These are phyloP conservation scores for Pelmatolapia mariae DNA, from an alignment of 2,113 vertebrate genomes.

Conservation along the genomic window DNA sequence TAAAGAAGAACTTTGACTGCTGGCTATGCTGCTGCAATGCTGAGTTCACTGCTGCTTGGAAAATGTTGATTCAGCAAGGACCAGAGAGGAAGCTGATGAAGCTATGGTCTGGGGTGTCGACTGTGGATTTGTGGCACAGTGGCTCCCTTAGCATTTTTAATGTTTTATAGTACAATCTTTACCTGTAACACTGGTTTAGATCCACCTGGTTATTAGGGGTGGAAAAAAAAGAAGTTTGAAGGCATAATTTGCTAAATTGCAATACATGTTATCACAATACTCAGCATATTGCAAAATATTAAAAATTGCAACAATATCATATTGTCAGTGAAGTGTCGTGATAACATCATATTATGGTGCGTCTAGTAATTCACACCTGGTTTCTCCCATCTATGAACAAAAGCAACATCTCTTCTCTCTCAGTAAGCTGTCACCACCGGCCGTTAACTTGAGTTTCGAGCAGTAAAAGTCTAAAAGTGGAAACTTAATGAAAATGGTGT, in stretches of 20 bases:
- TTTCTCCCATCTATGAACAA: background rate
- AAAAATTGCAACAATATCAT: background rate
- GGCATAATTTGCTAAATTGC: background rate
- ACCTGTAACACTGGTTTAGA: background rate
- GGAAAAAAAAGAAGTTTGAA: fast-evolving
- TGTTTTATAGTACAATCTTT: background rate
- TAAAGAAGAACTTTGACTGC: background rate
- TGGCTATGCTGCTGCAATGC: background rate
- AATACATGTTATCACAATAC: fast-evolving
- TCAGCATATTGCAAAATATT: background rate
- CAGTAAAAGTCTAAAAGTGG: background rate
- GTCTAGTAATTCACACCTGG: background rate
- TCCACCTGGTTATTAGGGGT: background rate
- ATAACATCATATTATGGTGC: background rate
- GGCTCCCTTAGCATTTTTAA: background rate
- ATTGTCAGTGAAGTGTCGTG: background rate
- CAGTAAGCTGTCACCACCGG: fast-evolving
- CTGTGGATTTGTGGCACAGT: background rate
- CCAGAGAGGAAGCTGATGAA: background rate
- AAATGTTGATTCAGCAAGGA: background rate
- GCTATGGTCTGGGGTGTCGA: slow-evolving; percentile 1
- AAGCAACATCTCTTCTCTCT: background rate
- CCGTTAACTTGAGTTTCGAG: background rate
- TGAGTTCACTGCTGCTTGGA: background rate
- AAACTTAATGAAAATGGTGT: background rate